Base-by-base conservation (phyloP, 2,113 vertebrate species). In the Gopherus flavomarginatus region DNA sequence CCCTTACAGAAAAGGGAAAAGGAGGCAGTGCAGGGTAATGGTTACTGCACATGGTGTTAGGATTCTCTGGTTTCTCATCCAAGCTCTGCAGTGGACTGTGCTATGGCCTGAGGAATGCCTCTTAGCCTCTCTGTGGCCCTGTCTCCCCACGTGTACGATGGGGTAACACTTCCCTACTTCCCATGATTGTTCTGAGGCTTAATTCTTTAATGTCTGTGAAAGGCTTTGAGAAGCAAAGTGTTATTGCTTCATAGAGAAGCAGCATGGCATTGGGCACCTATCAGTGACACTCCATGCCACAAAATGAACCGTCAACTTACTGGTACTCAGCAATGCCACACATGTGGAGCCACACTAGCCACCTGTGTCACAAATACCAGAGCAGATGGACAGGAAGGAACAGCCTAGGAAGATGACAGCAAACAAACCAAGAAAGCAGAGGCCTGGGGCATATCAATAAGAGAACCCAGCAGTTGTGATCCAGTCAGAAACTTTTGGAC, bases 171-270 rank as follows among this genome's bases (percentile, higher is more conserved):
- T 81, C 86, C 81, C 65, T 26, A 7, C 8, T 17, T 12, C 50
- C 82, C 8, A 0, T 1, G 2, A 1, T 1, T 17, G 42, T 56
- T 11, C 0, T 0, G n/a, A 26, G 75, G 2, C 24, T 22, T 21
- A 1, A 27, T 27, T 78, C 49, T 0, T 6, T 0, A 38, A 11
- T 9, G 2, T 4, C 52, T 3, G 0, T 2, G 17, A 3, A 59
- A 72, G 8, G 72, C 50, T 87, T 38, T 31, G 65, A 69, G 69
- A 2, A 3, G 47, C 13, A 1, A 1, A 0, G 3, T 4, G 53
- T 11, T 27, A 2, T 14, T 79, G 29, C 5, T 1, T 0, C 1
- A 10, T 10, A 72, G n/a, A 21, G 35, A 72, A 38, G 22, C 65
- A 38, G 19, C 65, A 17, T 5, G 31, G 14, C 14, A 35, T 69